Conservation (phyloP, 2,797 vertebrate species). For the Macropus fuliginosus region DNA sequence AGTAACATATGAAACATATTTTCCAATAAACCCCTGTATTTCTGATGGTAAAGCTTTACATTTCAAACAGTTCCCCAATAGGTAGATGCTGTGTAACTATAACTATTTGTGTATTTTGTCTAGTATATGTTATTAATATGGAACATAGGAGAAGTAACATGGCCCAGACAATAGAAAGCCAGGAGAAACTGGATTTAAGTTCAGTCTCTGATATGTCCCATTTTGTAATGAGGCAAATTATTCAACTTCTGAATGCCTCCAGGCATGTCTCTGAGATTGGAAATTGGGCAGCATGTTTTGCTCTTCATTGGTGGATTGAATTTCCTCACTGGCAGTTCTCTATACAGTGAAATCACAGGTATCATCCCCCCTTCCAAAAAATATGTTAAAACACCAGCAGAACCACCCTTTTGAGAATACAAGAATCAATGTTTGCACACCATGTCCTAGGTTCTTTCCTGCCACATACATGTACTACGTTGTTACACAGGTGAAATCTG, state of each 20-base stretch:
- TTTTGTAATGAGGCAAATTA: neutral
- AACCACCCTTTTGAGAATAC: neutral
- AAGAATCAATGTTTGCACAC: neutral
- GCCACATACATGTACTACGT: neutral
- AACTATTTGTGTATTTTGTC: neutral
- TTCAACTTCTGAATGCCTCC: neutral
- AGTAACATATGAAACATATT: neutral
- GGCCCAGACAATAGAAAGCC: neutral
- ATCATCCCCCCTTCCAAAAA: too few species aligned
- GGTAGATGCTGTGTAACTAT: neutral
- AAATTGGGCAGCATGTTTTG: neutral
- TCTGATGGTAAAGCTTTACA: neutral
- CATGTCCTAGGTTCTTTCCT: neutral
- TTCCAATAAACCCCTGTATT: neutral
- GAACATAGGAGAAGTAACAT: neutral
- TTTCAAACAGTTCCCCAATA: neutral
- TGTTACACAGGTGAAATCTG: conserved; percentile 3
- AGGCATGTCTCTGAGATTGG: neutral
- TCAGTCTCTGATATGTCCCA: neutral
- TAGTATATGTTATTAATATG: neutral
- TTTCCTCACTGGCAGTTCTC: neutral
- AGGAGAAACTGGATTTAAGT: neutral
- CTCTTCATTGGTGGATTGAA: neutral
- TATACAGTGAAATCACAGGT: too few species aligned
- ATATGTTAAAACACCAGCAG: conserved; percentile 18